Conservation (phyloP, 2,797 vertebrate genomes). For the Tenualosa ilisha region DNA sequence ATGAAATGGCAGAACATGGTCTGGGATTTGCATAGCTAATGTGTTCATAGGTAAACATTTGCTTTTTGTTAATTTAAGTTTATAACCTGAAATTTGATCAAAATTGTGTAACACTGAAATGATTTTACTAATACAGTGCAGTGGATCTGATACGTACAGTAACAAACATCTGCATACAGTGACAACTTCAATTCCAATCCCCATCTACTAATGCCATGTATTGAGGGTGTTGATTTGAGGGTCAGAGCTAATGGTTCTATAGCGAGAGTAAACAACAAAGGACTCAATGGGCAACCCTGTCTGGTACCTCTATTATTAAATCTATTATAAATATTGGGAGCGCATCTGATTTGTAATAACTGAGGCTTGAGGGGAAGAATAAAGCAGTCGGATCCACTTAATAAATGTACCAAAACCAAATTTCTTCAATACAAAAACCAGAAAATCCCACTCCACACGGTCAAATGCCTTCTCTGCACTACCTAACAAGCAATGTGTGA, state of each 20-base stretch:
- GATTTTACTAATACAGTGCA: too few species aligned
- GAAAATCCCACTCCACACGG: background rate
- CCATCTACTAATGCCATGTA: constrained; percentile 20
- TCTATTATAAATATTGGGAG: background rate
- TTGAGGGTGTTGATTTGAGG: constrained; percentile 11
- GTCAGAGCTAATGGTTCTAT: constrained; percentile 4
- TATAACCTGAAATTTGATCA: too few species aligned
- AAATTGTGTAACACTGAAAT: too few species aligned
- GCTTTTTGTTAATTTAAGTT: too few species aligned
- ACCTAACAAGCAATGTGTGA: too few species aligned
- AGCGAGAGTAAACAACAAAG: constrained; percentile 1
- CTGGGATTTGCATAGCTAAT: too few species aligned
- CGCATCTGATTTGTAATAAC: background rate
- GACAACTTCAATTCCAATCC: background rate
- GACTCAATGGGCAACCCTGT: constrained; percentile 19
- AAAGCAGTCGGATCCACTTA: background rate
- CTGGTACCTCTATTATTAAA: constrained; percentile 22
- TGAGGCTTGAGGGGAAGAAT: background rate
- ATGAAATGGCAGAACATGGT: too few species aligned
- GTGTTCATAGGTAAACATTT: too few species aligned
- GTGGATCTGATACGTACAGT: too few species aligned
- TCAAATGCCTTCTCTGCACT: background rate
- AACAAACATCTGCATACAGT: too few species aligned
- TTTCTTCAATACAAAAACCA: background rate
- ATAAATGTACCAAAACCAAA: constrained; percentile 13